A percentile compares a stretch with the other conserved stretches of the same genome.
These are phyloP conservation scores for Okapia johnstoni DNA, from an alignment of 2,113 vertebrate species.

Conservation along the genomic window DNA sequence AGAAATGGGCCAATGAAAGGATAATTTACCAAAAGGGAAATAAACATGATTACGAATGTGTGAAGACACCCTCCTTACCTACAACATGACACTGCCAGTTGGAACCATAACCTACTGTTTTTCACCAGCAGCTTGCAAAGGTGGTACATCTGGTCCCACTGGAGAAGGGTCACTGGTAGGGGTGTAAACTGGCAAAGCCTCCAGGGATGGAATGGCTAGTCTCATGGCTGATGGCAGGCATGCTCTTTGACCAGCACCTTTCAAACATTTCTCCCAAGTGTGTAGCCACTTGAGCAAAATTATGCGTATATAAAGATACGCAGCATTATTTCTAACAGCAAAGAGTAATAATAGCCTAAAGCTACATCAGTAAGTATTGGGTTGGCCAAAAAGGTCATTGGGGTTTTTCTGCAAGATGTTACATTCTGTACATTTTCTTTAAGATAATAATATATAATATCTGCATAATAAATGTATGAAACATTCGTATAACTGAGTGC, in stretches of 20 bases:
- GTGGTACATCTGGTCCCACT: accelerated
- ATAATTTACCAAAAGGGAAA: not conserved
- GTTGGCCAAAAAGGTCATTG: not conserved
- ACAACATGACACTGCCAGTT: accelerated
- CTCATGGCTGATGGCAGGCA: not conserved
- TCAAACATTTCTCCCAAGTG: too few species aligned
- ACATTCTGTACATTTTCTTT: not conserved
- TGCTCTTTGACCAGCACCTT: not conserved
- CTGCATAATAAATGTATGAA: not conserved
- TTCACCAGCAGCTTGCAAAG: not conserved
- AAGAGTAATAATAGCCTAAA: not conserved
- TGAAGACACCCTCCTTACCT: not conserved
- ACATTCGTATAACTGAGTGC: too few species aligned
- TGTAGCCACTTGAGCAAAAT: not conserved
- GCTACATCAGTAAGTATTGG: not conserved
- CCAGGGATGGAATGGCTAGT: not conserved
- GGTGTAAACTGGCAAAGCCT: not conserved
- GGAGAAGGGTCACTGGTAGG: not conserved
- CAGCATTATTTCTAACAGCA: not conserved
- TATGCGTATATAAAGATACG: not conserved
- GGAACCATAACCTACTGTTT: not conserved
- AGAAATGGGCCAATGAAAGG: not conserved
- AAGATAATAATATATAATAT: not conserved
- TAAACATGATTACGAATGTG: not conserved
- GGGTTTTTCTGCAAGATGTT: not conserved